Base-by-base conservation (phyloP, 2,888 invertebrate genomes). In the Pinctada fucata region DNA sequence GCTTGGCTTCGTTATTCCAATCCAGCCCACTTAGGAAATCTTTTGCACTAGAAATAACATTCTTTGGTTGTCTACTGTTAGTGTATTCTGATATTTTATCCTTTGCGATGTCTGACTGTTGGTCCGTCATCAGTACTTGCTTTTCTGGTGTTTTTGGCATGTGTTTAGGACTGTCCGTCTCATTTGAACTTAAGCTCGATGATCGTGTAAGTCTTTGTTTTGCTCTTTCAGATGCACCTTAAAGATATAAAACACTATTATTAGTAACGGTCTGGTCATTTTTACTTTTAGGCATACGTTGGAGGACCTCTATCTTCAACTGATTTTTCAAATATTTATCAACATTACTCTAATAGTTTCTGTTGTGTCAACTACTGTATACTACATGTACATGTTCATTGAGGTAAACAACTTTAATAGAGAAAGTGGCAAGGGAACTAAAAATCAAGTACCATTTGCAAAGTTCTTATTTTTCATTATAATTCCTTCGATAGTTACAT, bases 161-260 rank as follows among this genome's bases (percentile, higher is more conserved):
- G 69, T 88, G 86, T 52, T 83, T 70, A 6, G 89, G 87, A 67
- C 85, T 87, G 52, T 86, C 85, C 68, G 81, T 88, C 67, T 75
- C 77, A 77, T 71, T 80, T 0, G 86, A 85, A 78, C 88, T 85
- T 78, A 85, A 84, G 82, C 88, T 88, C 5, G 89, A 85, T 47
- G 88, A 85, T 73, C 88, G 75, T 16, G 83, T 84, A 67, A 90
- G 81, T 47, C 87, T 83, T 16, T 84, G 82, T 81, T 84, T 86
- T 2, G 87, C 90, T 76, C 87, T 80, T 16, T 90, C 88, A 49
- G 90, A 90, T 16, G 90, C 87, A 75, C 90, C 90, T 90, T 81
- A 71, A 47, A 71, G 76, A 66, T 47, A 51, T 8, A 72, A 47
- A 52, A 48, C 58, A 10, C 3, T 31, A 31, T 31, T 31, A 31